Conservation (phyloP, 2,113 vertebrate species). For the Athene cunicularia region DNA sequence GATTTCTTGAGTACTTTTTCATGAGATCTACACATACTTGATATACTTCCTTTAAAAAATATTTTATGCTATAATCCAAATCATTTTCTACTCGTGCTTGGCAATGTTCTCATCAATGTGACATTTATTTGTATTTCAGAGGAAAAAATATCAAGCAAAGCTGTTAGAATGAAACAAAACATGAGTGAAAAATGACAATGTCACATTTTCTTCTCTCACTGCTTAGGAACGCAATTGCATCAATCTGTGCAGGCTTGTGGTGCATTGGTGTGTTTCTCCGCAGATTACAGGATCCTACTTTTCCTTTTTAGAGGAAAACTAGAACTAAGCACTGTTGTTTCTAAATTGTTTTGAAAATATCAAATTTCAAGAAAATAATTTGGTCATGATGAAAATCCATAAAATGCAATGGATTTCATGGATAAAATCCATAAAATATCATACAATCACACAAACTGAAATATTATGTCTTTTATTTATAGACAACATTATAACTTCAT, state of each 20-base stretch:
- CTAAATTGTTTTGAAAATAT: background rate
- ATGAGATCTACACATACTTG: background rate
- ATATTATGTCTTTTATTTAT: background rate
- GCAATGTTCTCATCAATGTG: background rate
- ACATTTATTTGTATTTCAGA: background rate
- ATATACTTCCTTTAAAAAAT: background rate
- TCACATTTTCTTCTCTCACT: background rate
- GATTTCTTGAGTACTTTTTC: background rate
- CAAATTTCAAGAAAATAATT: background rate
- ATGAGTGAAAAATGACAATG: background rate
- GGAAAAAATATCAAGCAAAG: background rate
- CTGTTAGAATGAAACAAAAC: background rate
- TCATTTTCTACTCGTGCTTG: background rate
- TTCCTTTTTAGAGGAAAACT: background rate
- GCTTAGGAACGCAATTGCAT: background rate
- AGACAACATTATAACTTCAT: background rate
- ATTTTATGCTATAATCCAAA: background rate
- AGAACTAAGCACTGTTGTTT: background rate
- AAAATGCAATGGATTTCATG: background rate
- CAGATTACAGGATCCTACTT: background rate
- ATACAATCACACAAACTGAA: accelerated
- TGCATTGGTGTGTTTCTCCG: background rate
- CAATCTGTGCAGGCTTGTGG: background rate
- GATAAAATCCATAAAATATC: background rate
- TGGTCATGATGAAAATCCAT: background rate